These are phyloP conservation scores for Strigamia maritima DNA, from an alignment of 2,888 invertebrate species.

Conservation along the genomic window DNA sequence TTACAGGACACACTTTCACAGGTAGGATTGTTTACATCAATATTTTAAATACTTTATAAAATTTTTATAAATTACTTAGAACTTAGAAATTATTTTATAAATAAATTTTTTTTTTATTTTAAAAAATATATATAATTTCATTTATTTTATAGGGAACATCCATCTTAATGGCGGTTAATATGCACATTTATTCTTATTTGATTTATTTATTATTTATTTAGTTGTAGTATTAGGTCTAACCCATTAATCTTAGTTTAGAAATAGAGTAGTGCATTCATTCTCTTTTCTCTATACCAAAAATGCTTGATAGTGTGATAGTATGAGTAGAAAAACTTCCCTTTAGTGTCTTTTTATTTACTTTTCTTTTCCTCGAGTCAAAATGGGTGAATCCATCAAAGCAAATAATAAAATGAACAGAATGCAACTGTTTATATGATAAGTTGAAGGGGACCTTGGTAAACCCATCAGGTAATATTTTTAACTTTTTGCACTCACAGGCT, in stretches of 20 bases:
- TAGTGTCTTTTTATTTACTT: not conserved
- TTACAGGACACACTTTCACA: slow-evolving; percentile 35
- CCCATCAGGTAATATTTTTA: not conserved
- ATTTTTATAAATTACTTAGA: not conserved
- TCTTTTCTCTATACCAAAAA: no score
- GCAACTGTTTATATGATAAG: slow-evolving; percentile 25
- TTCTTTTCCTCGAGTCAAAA: not conserved
- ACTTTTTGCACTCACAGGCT: not conserved
- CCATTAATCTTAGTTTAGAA: not conserved
- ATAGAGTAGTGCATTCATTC: not conserved
- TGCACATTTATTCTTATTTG: not conserved
- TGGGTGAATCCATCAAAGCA: slow-evolving; percentile 17
- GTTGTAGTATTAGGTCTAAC: no score
- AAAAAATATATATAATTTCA: not conserved
- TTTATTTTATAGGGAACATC: slow-evolving; percentile 21
- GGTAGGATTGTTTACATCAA: slow-evolving; percentile 19
- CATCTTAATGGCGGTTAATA: slow-evolving; percentile 27
- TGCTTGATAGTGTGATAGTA: not conserved
- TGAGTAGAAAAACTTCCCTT: not conserved
- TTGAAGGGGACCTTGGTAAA: not conserved
- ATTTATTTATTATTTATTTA: not conserved
- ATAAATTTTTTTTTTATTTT: not conserved
- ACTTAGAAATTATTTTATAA: not conserved
- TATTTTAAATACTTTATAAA: not conserved
- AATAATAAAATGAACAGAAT: slow-evolving; percentile 5